Evolutionary conservation across 1,140 invertebrate genomes (phyloP), one percentile per base, ranked within the genome.

Genomic region (Lineus longissimus): DNA sequence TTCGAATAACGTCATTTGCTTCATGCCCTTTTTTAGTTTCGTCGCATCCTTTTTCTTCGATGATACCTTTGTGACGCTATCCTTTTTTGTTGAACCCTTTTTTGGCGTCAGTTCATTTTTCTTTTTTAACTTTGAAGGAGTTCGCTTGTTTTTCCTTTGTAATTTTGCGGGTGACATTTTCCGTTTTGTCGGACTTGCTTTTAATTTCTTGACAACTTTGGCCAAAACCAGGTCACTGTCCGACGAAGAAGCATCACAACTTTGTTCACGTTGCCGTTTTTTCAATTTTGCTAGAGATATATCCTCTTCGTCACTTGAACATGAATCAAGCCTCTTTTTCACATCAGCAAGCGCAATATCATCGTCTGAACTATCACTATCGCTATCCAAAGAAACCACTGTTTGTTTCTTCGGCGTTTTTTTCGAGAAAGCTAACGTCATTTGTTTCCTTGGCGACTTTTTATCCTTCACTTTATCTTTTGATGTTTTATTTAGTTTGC

Each of bases 1-100:
- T 17, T 81, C 78, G 40, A 78, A 68, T 45, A 81, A 64, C 11
- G 80, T 81, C 70, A 77, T 76, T 61, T 81, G 80, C 62, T 81
- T 81, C 70, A 79, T 68, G 31, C 72, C 64, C 72, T 36, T 36
- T 15, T 36, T 17, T 47, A 43, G 43, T 23, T 63, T 56, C 17
- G 2, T 15, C 25, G 15, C 33, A 6, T 23, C 33, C 31, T 27
- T n/a, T 1, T 31, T 41, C 19, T 41, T 23, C 36, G 31, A 17
- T 23, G 9, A 15, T 1, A 19, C 60, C 31, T 9, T 61, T 59
- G 7, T 13, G 41, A 56, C 17, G 22, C 23, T 17, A 19, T 59
- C 30, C 19, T 62, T 31, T 33, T 36, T 23, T 27, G 33, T 0
- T 4, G 25, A 31, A 33, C 22, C 7, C 22, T 62, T 65, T 56